phyloP scores from a whole-genome alignment of 2,797 vertebrate species.

The Poeciliopsis gracilis region DNA sequence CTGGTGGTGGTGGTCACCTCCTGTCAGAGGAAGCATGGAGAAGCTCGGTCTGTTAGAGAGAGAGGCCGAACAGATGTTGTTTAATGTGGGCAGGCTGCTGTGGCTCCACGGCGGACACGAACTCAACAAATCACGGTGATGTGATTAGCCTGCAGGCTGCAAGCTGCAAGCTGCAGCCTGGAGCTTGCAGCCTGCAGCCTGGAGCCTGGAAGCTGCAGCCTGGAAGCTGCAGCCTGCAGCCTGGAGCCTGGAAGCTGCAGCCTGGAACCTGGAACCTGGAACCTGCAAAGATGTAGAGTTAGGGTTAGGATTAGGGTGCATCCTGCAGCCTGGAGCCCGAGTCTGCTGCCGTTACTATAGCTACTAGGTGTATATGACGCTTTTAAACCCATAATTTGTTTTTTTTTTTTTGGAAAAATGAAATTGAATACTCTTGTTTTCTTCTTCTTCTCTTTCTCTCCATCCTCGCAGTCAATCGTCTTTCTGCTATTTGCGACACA shows the following conservation, averaged over 20 bases:
- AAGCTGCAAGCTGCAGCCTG: not conserved
- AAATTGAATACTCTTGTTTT: too few species aligned
- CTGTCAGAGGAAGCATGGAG: not conserved
- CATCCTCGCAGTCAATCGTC: too few species aligned
- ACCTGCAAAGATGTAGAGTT: too few species aligned
- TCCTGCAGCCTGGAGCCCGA: too few species aligned
- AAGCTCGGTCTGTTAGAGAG: not conserved
- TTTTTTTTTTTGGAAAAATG: too few species aligned
- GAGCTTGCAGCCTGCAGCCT: not conserved
- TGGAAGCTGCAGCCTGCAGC: not conserved
- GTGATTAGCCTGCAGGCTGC: not conserved
- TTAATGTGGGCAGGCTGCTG: not conserved
- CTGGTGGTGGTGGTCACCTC: not conserved
- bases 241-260: not conserved
- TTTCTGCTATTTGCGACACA: too few species aligned
- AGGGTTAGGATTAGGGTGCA: too few species aligned
- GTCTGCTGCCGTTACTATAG: not conserved
- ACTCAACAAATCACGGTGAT: not conserved
- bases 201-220: not conserved
- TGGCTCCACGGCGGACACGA: not conserved
- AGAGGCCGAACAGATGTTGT: not conserved
- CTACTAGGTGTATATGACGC: too few species aligned
- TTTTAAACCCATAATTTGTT: too few species aligned
- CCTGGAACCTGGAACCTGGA: not conserved
- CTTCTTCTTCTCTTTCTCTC: too few species aligned